These are phyloP conservation scores for Saccostrea echinata DNA, from an alignment of 1,140 invertebrate species.

Conservation along the genomic window DNA sequence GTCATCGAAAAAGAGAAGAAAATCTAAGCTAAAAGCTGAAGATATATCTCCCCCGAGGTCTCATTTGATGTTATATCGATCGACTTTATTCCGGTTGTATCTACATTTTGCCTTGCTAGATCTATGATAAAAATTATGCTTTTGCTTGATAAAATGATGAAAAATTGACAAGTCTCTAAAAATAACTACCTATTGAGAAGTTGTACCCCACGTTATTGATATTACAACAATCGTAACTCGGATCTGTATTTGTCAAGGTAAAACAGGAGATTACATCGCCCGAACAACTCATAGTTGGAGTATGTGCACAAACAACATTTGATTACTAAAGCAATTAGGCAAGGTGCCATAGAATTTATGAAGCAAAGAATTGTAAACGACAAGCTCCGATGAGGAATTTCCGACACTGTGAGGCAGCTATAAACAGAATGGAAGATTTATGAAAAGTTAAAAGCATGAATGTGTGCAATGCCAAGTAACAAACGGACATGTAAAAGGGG, in stretches of 20 bases:
- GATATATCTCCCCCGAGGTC: background rate
- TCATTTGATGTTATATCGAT: background rate
- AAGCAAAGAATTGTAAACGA: background rate
- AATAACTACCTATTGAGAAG: background rate
- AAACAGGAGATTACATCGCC: background rate
- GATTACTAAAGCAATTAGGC: slow-evolving; percentile 30
- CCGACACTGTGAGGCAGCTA: background rate
- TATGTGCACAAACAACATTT: slow-evolving; percentile 32
- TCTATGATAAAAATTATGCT: background rate
- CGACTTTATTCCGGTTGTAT: background rate
- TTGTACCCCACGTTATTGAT: background rate
- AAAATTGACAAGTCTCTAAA: background rate
- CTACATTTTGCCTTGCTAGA: background rate
- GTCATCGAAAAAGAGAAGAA: background rate
- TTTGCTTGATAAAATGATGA: background rate
- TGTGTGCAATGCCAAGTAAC: too few relatives aligned
- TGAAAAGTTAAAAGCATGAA: too few relatives aligned
- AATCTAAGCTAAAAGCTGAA: background rate
- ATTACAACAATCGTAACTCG: background rate
- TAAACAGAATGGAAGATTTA: background rate
- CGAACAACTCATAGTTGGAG: background rate
- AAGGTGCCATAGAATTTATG: slow-evolving; percentile 16
- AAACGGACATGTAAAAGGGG: too few relatives aligned
- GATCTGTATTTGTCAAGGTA: slow-evolving; percentile 12
- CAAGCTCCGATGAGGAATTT: slow-evolving; percentile 1